Evolutionary conservation across 1,140 invertebrate genomes (phyloP).

Genomic region (Parapsyche elsis): DNA sequence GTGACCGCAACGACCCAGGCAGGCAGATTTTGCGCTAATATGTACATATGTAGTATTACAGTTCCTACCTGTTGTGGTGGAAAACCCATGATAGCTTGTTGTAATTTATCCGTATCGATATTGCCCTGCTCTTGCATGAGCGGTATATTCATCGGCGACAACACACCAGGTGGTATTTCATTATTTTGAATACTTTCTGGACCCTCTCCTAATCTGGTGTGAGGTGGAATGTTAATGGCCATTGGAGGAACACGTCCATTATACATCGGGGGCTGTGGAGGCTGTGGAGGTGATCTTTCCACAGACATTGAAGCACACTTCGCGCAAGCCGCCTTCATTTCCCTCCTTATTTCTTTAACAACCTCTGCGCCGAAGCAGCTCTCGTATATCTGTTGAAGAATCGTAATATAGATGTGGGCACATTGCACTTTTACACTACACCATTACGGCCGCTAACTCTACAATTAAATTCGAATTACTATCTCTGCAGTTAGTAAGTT

Average conservation of each 20-base stretch:
- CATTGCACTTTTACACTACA: background rate
- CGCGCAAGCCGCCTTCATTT: constrained; percentile 72
- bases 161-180: constrained; percentile 50
- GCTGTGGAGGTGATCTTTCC: constrained; percentile 58
- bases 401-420: constrained; percentile 11
- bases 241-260: constrained; percentile 62
- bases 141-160: constrained; percentile 2
- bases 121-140: constrained; percentile 52
- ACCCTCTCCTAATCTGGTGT: constrained; percentile 59
- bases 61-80: background rate
- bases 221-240: constrained; percentile 60
- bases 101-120: constrained; percentile 65
- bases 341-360: constrained; percentile 73
- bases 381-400: constrained; percentile 70
- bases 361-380: constrained; percentile 74
- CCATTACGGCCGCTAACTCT: constrained; percentile 13
- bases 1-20: too few species aligned
- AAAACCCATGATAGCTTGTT: constrained; percentile 66
- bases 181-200: constrained; percentile 45
- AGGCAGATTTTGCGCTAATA: too few species aligned
- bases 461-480: constrained; percentile 39
- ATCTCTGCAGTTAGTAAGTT: constrained; percentile 70
- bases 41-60: background rate
- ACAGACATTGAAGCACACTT: constrained; percentile 69
- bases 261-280: constrained; percentile 58